Percentiles rank a stretch among this genome's conserved stretches.
These are phyloP conservation scores for Novumbra hubbsi DNA, from an alignment of 2,797 vertebrate genomes.

Conservation along the genomic window DNA sequence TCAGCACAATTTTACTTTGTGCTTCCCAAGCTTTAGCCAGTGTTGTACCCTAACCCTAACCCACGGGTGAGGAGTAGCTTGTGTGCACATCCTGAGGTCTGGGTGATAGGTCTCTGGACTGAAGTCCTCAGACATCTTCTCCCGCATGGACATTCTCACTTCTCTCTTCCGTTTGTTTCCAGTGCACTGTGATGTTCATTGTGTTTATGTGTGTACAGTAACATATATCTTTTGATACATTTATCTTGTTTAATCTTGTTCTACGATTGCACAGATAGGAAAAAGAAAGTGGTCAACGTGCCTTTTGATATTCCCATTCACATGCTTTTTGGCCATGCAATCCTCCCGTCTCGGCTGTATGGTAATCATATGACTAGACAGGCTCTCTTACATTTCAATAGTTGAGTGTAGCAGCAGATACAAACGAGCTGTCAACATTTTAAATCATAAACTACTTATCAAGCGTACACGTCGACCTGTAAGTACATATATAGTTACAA, in stretches of 20 bases:
- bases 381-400: constrained; percentile 36
- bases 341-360: constrained; percentile 26
- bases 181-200: not conserved
- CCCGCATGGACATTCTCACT: constrained; percentile 85
- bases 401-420: constrained; percentile 35
- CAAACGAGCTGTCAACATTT: constrained; percentile 55
- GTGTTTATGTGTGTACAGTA: not conserved
- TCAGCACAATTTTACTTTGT: not conserved
- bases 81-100: constrained; percentile 93
- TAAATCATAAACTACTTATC: constrained; percentile 28
- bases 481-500: constrained; percentile 27
- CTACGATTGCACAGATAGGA: not conserved
- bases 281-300: not conserved
- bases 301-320: not conserved
- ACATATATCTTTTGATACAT: not conserved
- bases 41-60: constrained; percentile 46
- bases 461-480: constrained; percentile 22
- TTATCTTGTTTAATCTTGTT: not conserved
- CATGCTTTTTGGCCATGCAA: constrained; percentile 45
- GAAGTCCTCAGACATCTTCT: constrained; percentile 95
- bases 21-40: not conserved
- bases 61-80: constrained; percentile 93
- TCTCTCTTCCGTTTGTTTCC: not conserved
- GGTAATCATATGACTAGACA: constrained; percentile 66
- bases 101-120: constrained; percentile 78